Evolutionary conservation across 2,888 invertebrate species (phyloP).

Genomic region (Caenorhabditis doughertyi): DNA sequence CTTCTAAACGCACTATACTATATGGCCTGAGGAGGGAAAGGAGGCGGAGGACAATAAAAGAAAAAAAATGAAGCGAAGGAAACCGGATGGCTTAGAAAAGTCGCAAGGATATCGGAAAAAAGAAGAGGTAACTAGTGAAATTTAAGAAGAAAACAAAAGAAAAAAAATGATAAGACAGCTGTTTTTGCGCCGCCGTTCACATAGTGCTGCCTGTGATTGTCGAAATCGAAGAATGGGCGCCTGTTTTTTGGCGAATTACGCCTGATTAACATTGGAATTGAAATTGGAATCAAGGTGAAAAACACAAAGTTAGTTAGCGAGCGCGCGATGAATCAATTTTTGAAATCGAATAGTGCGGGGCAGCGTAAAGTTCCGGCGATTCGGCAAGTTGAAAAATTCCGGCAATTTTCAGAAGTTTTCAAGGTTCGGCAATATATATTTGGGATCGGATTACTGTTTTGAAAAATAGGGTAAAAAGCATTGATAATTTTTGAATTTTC

Average conservation of each 20-base stretch:
- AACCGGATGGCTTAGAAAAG: constrained; percentile 2
- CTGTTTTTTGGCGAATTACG: constrained; percentile 50
- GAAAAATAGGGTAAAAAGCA: no score
- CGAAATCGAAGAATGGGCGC: not conserved
- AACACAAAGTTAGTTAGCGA: no score
- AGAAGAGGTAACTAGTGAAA: not conserved
- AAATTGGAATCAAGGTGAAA: not conserved
- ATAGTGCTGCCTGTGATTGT: constrained; percentile 40
- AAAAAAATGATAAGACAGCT: constrained; percentile 46
- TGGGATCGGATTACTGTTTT: not conserved
- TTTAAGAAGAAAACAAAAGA: constrained; percentile 19
- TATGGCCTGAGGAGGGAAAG: not conserved
- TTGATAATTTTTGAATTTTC: no score
- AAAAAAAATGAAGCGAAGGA: constrained; percentile 14
- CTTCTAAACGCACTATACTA: constrained; percentile 45
- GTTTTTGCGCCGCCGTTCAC: constrained; percentile 15
- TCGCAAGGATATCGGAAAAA: not conserved
- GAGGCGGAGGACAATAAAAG: constrained; percentile 13
- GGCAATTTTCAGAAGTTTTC: no score
- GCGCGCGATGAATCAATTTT: not conserved
- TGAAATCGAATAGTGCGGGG: no score
- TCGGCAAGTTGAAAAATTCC: no score
- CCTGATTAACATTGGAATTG: no score
- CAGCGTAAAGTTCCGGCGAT: no score
- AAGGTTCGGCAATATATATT: no score